Base-by-base conservation (phyloP, 2,797 vertebrate genomes). In the Onychomys arenicola region DNA sequence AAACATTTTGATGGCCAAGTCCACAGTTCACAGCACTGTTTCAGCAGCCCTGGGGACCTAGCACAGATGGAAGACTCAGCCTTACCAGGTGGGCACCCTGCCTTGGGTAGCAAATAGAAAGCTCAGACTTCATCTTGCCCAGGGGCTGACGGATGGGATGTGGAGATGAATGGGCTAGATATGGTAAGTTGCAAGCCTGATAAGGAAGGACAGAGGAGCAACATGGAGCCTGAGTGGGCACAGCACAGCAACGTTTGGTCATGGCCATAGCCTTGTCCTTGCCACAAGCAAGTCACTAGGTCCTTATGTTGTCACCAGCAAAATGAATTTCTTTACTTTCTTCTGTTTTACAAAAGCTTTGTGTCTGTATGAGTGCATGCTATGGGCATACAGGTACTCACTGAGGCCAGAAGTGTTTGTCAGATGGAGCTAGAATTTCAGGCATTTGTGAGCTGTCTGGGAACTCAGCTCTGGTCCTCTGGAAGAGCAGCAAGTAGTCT, bases 181-280 rank as follows among this genome's bases (percentile, higher is more conserved):
- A 2, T 61, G 37, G 12, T 23, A 3, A 27, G 13, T 34, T 1
- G 0, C 2, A 17, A 75, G 49, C 32, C 57, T 69, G 34, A 6
- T 0, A 1, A 23, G 2, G 23, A 77, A 37, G 27, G 11, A 11
- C 34, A 3, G 14, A 27, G 19, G 19, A 77, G 27, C 17, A 8
- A 0, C 2, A 0, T 11, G 13, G 7, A 21, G 61, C 8, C 8
- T 5, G 32, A 34, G 9, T 46, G 29, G 37, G 29, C 55, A 25
- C 19, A 0, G 1, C 9, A 23, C 1, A 40, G 25, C 17, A 55
- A 19, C 14, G 76, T 8, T 77, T 17, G n/a, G 4, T 37, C 13
- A 27, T 55, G 16, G 49, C 49, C n/a, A 2, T 19, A 25, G 17
- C 34, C 4, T 1, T 17, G 61, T 17, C 63, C 23, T 32, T 32